A percentile compares a stretch with the other conserved stretches of the same genome.
These are phyloP conservation scores for Alfaro cultratus DNA, from an alignment of 2,797 vertebrate species.

Conservation along the genomic window DNA sequence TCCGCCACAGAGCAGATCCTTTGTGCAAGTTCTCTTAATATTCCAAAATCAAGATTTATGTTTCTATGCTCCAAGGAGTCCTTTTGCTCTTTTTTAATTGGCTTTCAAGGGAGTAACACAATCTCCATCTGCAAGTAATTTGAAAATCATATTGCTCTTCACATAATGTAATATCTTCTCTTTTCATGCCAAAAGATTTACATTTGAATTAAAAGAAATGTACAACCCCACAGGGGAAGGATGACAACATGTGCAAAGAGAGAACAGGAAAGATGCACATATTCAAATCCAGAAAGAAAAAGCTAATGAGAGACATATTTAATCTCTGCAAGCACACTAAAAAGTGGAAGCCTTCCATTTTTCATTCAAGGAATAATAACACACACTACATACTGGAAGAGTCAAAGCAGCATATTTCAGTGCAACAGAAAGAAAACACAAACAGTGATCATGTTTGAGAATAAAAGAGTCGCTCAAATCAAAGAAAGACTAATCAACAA, in stretches of 20 bases:
- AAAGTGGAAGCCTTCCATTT: not conserved
- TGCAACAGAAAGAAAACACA: not conserved
- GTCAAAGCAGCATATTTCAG: not conserved
- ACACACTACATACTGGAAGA: not conserved
- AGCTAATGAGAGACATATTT: not conserved
- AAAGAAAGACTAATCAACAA: not conserved
- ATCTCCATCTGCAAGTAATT: conserved; percentile 10
- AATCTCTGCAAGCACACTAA: not conserved
- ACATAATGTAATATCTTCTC: conserved; percentile 5
- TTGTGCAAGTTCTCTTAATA: not conserved
- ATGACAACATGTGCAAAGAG: conserved; percentile 23
- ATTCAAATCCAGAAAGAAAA: not conserved
- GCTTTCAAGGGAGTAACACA: not conserved
- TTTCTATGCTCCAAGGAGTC: not conserved
- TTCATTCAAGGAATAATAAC: not conserved
- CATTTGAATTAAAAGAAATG: conserved; percentile 14
- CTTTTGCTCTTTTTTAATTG: conserved; percentile 1
- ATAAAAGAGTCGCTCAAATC: not conserved
- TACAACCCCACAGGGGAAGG: conserved; percentile 3
- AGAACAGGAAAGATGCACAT: conserved; percentile 1
- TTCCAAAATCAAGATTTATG: not conserved
- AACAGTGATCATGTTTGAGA: not conserved
- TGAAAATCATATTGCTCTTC: not conserved
- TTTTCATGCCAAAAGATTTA: conserved; percentile 22
- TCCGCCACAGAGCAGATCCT: conserved; percentile 11